Conservation (phyloP, 2,113 vertebrate genomes). For the Lycocorax pyrrhopterus region DNA sequence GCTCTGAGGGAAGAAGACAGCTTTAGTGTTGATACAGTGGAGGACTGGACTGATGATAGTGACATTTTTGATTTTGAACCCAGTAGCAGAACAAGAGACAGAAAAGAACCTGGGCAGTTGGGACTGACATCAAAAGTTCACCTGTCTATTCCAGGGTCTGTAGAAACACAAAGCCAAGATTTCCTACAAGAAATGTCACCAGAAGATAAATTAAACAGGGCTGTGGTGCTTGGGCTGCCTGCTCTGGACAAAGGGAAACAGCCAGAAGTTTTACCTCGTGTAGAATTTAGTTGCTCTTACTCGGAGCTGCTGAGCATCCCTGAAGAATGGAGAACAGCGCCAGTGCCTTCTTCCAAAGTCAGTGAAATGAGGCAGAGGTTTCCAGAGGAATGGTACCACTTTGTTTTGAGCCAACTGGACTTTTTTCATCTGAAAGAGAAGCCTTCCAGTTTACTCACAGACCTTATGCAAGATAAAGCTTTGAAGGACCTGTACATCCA, state of each 20-base stretch:
- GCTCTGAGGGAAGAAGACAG: slow-evolving; percentile 76
- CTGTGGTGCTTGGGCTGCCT: slow-evolving; percentile 73
- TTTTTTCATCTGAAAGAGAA: slow-evolving; percentile 78
- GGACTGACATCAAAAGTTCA: slow-evolving; percentile 53
- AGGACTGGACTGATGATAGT: slow-evolving; percentile 90
- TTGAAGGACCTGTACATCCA: slow-evolving; percentile 84
- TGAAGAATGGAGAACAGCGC: slow-evolving; percentile 82
- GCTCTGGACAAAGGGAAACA: slow-evolving; percentile 71
- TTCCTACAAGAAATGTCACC: slow-evolving; percentile 73
- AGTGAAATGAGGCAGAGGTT: slow-evolving; percentile 83
- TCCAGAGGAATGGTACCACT: slow-evolving; percentile 93
- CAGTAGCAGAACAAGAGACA: slow-evolving; percentile 71
- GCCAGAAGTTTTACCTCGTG: slow-evolving; percentile 40
- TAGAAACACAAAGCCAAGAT: slow-evolving; percentile 78
- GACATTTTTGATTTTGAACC: slow-evolving; percentile 85
- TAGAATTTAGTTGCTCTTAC: slow-evolving; percentile 84
- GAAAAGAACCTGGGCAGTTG: slow-evolving; percentile 64
- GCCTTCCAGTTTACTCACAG: slow-evolving; percentile 78
- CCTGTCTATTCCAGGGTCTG: slow-evolving; percentile 88
- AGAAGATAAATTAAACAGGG: slow-evolving; percentile 73
- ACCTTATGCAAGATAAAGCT: slow-evolving; percentile 81
- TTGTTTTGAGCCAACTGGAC: slow-evolving; percentile 81
- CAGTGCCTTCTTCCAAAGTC: slow-evolving; percentile 76
- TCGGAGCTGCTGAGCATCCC: slow-evolving; percentile 84
- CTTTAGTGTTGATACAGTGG: slow-evolving; percentile 76